Evolutionary conservation across 2,113 vertebrate species (phyloP), one percentile per base, ranked within the genome.

Genomic region (Sinocyclocheilus anshuiensis): DNA sequence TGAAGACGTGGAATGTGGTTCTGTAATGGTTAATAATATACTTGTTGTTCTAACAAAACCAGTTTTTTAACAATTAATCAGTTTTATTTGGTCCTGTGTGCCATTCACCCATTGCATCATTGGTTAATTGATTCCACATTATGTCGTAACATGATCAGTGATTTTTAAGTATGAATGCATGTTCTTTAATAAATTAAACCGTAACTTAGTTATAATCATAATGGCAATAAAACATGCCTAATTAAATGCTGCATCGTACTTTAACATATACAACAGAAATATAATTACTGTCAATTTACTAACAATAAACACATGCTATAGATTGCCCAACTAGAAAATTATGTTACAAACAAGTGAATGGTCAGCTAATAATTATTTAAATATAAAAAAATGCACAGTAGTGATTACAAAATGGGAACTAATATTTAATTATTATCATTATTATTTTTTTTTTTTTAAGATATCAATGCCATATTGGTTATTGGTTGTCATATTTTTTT

Each of bases 1-100:
- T 90, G 85, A 87, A 88, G 67, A 36, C 67, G 24, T 75, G 53
- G 86, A 81, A 89, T 92, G 61, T 86, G 50, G 67, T 22, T 80
- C 26, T 57, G 22, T 86, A 75, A 81, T 83, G 18, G 50, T 83
- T 74, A 59, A 81, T 84, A 36, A 85, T 86, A 24, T 77, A 22
- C 86, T 85, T 42, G 2, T 13, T 69, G 50, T 55, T 85, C 78
- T 85, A 85, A 89, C 83, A 78, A 48, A 86, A 10, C 12, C 29
- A 67, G 4, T 48, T 12, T 48, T 48, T 48, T 39, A 12, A 48
- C 45, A 48, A 48, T 48, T 48, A 48, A 48, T 48, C 10, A 48
- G 11, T 48, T 48, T 12, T 48, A 48, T 48, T 48, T 48, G 45
- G 45, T 48, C 11, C 45, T 2, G 10, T 48, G 11, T 48, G 45